Base-by-base conservation (phyloP, 2,113 vertebrate species). In the Balaeniceps rex region DNA sequence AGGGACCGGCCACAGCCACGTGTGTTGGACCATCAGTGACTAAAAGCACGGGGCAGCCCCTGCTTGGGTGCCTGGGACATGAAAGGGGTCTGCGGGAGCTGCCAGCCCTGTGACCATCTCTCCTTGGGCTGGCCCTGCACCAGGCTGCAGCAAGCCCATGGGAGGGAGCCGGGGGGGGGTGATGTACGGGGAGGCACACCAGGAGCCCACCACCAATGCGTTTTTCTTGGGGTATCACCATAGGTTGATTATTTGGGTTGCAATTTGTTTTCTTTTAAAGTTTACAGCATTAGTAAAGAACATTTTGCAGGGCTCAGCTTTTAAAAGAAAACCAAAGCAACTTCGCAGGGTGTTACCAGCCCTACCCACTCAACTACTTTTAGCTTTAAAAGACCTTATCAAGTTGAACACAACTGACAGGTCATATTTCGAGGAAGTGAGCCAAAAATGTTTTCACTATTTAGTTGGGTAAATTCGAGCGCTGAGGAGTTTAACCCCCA, bases 361-460 rank as follows among this genome's bases (percentile, higher is more conserved):
- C 82, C 87, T 88, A 93, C 91, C 85, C 86, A 91, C 63, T 63
- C 71, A 89, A 87, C 95, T 88, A 36, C 83, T 87, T 96, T 87
- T 51, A 52, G 65, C 61, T 96, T 94, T 93, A 25, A 82, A 89
- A 90, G 60, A 47, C 77, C 52, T 87, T 82, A 93, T 76, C 94
- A 58, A 76, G 84, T 80, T 93, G 91, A 97, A 91, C 81, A 82
- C 70, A 96, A 95, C 78, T 94, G 85, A 87, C 94, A 96, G 96
- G 93, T 96, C 92, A n/a, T 79, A 91, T 93, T 97, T 97, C 3
- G 6, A 94, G 92, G 97, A 97, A 98, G 93, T 2, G 19, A 94
- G 95, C 94, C 95, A 96, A 93, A 92, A 92, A 90, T 69, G 31
- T 96, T 90, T 94, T 92, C 40, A 36, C 49, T 92, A 76, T 89